A percentile compares a stretch with the other conserved stretches of the same genome.
Evolutionary conservation across 2,113 vertebrate species (phyloP).

Genomic region (Trogon surrucura): DNA sequence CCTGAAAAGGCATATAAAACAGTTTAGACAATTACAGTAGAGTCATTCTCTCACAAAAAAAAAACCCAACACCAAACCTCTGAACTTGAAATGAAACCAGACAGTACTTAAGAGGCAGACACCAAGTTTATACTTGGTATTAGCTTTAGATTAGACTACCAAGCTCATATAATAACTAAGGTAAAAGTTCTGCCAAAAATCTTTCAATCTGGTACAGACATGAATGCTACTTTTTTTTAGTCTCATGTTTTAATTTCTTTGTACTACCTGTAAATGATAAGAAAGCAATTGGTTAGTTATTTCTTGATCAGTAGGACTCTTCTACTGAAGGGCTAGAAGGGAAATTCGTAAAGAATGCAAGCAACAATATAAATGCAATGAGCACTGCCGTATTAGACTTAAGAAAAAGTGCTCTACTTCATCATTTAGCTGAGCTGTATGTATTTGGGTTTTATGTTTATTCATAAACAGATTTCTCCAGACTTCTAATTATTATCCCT

Average conservation of each 20-base stretch:
- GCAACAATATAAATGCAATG: too few species aligned
- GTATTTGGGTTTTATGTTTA: too few species aligned
- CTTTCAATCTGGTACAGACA: conserved; percentile 79
- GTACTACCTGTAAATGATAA: conserved; percentile 78
- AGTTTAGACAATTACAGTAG: background rate
- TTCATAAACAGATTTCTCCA: background rate
- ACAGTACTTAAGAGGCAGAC: background rate
- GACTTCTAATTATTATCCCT: background rate
- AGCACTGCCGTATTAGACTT: too few species aligned
- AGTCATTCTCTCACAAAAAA: background rate
- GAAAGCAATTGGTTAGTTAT: background rate
- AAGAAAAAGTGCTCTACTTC: too few species aligned
- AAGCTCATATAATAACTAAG: conserved; percentile 87
- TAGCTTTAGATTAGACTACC: conserved; percentile 86
- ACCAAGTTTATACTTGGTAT: background rate
- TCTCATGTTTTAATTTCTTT: conserved; percentile 86
- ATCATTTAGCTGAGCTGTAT: too few species aligned
- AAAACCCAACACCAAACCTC: background rate
- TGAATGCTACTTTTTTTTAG: conserved; percentile 80
- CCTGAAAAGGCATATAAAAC: background rate
- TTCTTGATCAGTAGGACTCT: background rate
- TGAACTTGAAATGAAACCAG: background rate
- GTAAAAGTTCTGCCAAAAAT: conserved; percentile 85
- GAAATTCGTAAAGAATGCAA: background rate
- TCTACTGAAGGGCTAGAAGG: background rate